Conservation (phyloP, 1,140 invertebrate genomes). For the Sycophila sp. region DNA sequence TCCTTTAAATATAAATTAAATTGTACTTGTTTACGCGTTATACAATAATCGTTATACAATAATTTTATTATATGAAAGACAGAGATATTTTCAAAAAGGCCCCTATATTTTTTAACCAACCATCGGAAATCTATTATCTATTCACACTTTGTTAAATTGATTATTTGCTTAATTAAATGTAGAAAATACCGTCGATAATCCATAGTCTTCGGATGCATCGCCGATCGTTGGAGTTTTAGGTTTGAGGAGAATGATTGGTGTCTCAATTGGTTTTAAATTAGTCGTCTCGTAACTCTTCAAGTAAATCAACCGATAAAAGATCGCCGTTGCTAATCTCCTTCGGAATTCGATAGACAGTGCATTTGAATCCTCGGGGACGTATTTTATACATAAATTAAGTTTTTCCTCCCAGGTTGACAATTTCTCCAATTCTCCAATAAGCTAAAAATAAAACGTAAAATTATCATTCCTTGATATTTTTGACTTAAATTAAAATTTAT, state of each 20-base stretch:
- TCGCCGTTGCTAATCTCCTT: slow-evolving; percentile 58
- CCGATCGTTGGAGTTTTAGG: slow-evolving; percentile 67
- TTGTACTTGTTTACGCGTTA: no score
- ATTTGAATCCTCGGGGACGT: neutral
- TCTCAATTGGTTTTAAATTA: slow-evolving; percentile 60
- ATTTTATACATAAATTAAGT: slow-evolving; percentile 47
- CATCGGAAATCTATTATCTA: no score
- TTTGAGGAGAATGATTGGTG: slow-evolving; percentile 73
- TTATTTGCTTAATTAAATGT: no score
- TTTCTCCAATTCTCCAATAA: slow-evolving; percentile 55
- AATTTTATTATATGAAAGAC: no score
- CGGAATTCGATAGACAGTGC: slow-evolving; percentile 58
- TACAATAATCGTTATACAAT: no score
- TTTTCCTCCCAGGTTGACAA: slow-evolving; percentile 59
- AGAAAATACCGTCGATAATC: slow-evolving; percentile 66
- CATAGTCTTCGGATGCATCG: slow-evolving; percentile 72
- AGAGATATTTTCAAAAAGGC: no score
- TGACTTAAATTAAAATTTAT: no score
- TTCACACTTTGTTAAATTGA: no score
- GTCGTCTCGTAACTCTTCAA: slow-evolving; percentile 64
- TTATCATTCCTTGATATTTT: no score
- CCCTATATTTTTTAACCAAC: no score
- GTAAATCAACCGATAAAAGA: slow-evolving; percentile 71
- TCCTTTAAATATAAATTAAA: no score
- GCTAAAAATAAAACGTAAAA: neutral